Conservation (phyloP, 2,113 vertebrate genomes). For the Chlamydotis undulata region DNA sequence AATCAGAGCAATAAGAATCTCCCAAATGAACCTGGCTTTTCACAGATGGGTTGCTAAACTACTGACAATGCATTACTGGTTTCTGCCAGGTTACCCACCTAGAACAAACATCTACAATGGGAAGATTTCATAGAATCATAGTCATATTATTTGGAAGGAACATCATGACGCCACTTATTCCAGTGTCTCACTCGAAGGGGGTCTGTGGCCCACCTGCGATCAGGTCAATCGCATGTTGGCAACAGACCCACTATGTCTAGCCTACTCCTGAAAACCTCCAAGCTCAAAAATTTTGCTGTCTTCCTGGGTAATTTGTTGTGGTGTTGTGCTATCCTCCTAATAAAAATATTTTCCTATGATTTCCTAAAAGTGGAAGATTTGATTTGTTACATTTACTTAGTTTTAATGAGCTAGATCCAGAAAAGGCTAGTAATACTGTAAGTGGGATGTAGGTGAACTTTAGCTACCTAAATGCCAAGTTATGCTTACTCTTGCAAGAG, state of each 20-base stretch:
- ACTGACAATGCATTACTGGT: background rate
- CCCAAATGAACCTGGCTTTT: background rate
- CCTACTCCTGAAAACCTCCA: background rate
- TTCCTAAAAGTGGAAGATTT: background rate
- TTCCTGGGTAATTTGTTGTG: background rate
- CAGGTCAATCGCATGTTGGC: background rate
- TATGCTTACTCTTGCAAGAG: background rate
- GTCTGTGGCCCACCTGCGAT: background rate
- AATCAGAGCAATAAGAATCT: background rate
- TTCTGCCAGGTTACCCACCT: background rate
- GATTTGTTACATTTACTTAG: background rate
- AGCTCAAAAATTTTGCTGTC: fast-evolving
- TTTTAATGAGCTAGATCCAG: background rate
- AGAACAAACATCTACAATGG: background rate
- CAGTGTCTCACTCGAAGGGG: fast-evolving
- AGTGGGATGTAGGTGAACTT: background rate
- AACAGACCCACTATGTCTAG: background rate
- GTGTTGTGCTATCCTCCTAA: background rate
- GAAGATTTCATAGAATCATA: background rate
- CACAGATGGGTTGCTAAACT: background rate
- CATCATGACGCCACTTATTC: background rate
- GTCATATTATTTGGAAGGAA: background rate
- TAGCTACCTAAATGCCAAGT: background rate
- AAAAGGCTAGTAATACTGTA: background rate
- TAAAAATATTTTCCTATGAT: background rate